Conservation (phyloP, 2,888 invertebrate species). For the Watsonalla cultraria region DNA sequence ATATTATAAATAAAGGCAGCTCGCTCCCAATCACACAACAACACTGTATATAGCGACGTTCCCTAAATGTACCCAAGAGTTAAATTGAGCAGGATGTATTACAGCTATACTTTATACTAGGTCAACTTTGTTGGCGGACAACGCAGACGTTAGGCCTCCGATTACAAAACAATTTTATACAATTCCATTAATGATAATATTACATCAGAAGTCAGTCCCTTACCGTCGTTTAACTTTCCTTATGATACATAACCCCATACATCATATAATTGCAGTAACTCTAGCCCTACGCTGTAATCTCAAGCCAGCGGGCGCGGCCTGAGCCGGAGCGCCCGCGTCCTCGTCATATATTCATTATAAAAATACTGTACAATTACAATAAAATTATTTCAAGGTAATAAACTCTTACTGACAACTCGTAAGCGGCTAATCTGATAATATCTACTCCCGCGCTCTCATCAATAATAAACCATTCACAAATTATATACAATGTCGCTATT, state of each 20-base stretch:
- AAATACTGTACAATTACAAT: conserved; percentile 77
- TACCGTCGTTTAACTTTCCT: conserved; percentile 62
- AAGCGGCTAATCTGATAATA: conserved; percentile 59
- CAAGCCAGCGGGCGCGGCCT: conserved; percentile 38
- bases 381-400: conserved; percentile 68
- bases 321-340: conserved; percentile 7
- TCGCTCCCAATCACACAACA: conserved; percentile 42
- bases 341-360: conserved; percentile 74
- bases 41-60: conserved; percentile 45
- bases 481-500: conserved; percentile 70
- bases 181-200: conserved; percentile 70
- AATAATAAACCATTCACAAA: conserved; percentile 74
- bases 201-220: conserved; percentile 73
- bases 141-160: conserved; percentile 61
- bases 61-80: conserved; percentile 64
- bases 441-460: conserved; percentile 48
- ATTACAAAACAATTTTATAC: conserved; percentile 67
- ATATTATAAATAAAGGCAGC: conserved; percentile 36
- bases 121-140: conserved; percentile 71
- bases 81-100: conserved; percentile 73
- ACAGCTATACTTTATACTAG: conserved; percentile 67
- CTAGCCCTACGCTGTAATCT: conserved; percentile 67
- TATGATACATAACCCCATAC: conserved; percentile 70
- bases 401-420: conserved; percentile 61
- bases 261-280: conserved; percentile 66